Evolutionary conservation across 2,113 vertebrate species (phyloP), one percentile per base, ranked within the genome.

Genomic region (Quiscalus mexicanus): DNA sequence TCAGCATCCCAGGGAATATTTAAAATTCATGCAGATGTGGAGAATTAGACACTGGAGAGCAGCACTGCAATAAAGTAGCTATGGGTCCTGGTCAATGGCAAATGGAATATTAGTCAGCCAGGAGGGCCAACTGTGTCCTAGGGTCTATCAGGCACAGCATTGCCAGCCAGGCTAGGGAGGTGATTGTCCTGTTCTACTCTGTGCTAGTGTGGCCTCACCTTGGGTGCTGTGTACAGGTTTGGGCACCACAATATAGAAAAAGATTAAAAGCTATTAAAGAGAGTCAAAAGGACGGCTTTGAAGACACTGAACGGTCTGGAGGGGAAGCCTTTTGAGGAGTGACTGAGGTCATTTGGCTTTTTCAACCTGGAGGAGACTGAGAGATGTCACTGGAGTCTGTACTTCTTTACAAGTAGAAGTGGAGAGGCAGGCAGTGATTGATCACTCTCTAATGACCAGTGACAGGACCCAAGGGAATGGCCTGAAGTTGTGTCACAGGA

Each of bases 71-170:
- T 19, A 20, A 52, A 42, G 18, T 17, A 44, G 4, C 5, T 64
- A 17, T 4, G 22, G 5, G 3, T 37, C 15, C 37, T 50, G 5
- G 5, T 33, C 4, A 1, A 50, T 50, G 11, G 18, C 8, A 81
- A 59, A 12, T 28, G 10, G 22, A 81, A 33, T 65, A 44, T 28
- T 23, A 65, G 25, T 37, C 42, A 65, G 8, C 15, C 68, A 73
- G 22, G 27, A 81, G 10, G 12, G 6, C 3, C 31, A 65, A 0
- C 10, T 0, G 0, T 50, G 10, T 42, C 27, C 10, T 37, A 8
- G 4, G 3, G 12, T 19, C 4, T 31, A 52, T 67, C 52, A 52
- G 15, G 52, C 7, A 37, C 15, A 37, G 5, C 27, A 67, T 12
- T 1, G 0, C 4, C 37, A 37, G 52, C 27, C 3, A 9, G 33